Evolutionary conservation across 2,113 vertebrate species (phyloP), one percentile per base, ranked within the genome.

Genomic region (Silurus meridionalis): DNA sequence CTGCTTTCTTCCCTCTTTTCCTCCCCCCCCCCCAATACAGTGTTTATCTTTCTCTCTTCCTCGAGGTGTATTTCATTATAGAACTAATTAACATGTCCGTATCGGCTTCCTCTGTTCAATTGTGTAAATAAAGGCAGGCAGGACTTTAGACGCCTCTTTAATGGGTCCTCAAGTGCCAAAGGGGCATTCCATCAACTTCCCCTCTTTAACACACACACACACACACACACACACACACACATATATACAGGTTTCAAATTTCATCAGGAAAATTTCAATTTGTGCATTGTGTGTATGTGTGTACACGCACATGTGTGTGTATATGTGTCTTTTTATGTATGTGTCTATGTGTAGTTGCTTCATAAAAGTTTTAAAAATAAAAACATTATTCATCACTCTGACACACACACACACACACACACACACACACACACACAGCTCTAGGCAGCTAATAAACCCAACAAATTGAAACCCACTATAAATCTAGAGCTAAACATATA

Each of bases 201-300:
- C 63, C 80, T 69, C 69, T 55, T 50, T 63, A 28, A 78, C 61
- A 63, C 53, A 81, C 86, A 80, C 67, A 63, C 52, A 66, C 53
- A 53, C 69, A 80, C 84, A 64, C 64, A 84, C 37, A 52, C 48
- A 71, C 75, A 63, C 52, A 61, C n/a, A n/a, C n/a, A n/a, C n/a
- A n/a, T n/a, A n/a, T n/a, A n/a, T n/a, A n/a, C 19, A 74, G 84
- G 58, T 88, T 88, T 93, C 88, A 61, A 85, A 84, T 91, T 92
- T 92, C 91, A 83, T 4, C 80, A 86, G 92, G 88, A 92, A 90
- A 92, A 92, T 85, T 89, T 85, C 55, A 91, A 92, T 92, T 90
- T 91, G 83, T 85, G 48, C 75, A 55, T 79, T 90, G 89, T 88
- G 78, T 53, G 75, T 15, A 53, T 25, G 6, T 15, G 2, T 21